A percentile compares a stretch with the other conserved stretches of the same genome.
These are phyloP conservation scores for Mormyrops attenuatus DNA, from an alignment of 2,797 vertebrate species.

Conservation along the genomic window DNA sequence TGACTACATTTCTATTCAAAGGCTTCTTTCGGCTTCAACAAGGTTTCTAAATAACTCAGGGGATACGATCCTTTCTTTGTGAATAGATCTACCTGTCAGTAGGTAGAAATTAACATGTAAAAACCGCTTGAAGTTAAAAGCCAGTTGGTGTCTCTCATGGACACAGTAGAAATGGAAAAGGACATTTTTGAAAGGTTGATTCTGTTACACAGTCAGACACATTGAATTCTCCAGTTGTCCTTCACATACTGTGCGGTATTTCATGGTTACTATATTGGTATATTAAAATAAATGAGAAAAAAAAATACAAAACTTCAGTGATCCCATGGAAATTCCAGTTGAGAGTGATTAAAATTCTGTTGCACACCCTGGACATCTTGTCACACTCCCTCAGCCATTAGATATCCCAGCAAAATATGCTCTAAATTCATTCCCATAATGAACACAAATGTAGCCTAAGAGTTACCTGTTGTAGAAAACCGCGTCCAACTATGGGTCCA, in stretches of 20 bases:
- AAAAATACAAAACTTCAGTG: neutral
- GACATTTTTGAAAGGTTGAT: constrained; percentile 45
- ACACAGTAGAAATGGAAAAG: constrained; percentile 27
- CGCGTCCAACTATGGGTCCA: neutral
- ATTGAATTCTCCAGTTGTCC: neutral
- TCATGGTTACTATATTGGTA: neutral
- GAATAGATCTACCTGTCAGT: constrained; percentile 54
- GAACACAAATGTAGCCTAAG: neutral
- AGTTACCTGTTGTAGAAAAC: neutral
- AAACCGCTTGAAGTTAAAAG: constrained; percentile 37
- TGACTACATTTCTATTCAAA: constrained; percentile 56
- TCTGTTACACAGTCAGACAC: constrained; percentile 39
- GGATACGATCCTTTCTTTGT: constrained; percentile 39
- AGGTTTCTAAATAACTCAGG: constrained; percentile 59
- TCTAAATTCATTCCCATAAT: neutral
- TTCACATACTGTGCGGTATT: neutral
- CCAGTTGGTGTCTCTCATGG: constrained; percentile 28
- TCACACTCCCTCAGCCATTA: neutral
- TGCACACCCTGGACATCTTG: neutral
- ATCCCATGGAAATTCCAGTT: neutral
- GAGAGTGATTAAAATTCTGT: neutral
- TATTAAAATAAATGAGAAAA: neutral
- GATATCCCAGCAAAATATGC: neutral
- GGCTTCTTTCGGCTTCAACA: constrained; percentile 50
- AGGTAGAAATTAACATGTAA: constrained; percentile 42